These are phyloP conservation scores for Chanos chanos DNA, from an alignment of 2,797 vertebrate genomes.

Conservation along the genomic window DNA sequence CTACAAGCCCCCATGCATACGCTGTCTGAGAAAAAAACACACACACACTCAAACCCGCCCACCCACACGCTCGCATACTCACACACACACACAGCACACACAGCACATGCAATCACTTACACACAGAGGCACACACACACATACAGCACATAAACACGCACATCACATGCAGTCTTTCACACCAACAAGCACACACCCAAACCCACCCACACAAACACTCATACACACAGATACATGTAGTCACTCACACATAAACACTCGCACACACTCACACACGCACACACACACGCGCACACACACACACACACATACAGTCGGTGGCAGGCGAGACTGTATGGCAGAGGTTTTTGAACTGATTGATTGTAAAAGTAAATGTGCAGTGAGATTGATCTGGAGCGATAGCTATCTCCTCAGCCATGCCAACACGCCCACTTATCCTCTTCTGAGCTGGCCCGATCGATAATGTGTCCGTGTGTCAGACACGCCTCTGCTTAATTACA, in stretches of 20 bases:
- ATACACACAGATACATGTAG: conserved; percentile 22
- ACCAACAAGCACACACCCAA: not conserved
- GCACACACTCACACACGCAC: no score
- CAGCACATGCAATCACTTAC: not conserved
- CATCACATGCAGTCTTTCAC: no score
- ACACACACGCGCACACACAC: not conserved
- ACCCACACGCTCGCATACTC: conserved; percentile 6
- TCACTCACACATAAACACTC: not conserved
- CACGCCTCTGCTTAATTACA: conserved; percentile 43
- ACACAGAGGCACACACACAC: not conserved
- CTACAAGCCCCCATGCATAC: not conserved
- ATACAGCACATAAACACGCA: not conserved
- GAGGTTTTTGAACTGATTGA: conserved; percentile 27
- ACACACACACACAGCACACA: not conserved
- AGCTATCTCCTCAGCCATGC: conserved; percentile 32
- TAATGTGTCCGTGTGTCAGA: conserved; percentile 37
- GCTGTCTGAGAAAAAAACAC: no score
- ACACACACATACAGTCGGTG: not conserved
- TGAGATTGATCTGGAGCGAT: conserved; percentile 34
- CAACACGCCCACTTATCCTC: conserved; percentile 22
- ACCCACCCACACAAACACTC: not conserved
- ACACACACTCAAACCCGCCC: not conserved
- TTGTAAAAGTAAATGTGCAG: conserved; percentile 35
- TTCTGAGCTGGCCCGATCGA: conserved; percentile 35
- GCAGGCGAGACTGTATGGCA: conserved; percentile 27